Percentiles rank a stretch among this genome's conserved stretches.
Evolutionary conservation across 2,888 invertebrate species (phyloP).

Genomic region (Diaphora mendica): DNA sequence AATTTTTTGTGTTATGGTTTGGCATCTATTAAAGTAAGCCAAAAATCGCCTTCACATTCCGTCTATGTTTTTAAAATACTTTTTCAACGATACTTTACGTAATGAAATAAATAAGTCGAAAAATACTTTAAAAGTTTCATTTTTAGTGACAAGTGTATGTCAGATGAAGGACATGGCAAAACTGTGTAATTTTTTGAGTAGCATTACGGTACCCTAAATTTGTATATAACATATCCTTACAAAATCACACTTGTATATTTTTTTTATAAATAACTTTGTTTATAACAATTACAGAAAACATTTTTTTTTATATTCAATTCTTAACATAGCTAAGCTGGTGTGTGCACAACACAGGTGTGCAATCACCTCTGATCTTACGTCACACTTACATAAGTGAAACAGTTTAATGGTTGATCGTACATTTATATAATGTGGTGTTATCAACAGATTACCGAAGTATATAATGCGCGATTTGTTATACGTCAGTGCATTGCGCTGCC

Average conservation of each 20-base stretch:
- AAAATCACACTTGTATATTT: not conserved
- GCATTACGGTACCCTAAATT: too few relatives aligned
- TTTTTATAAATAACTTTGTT: not conserved
- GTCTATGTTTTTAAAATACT: too few relatives aligned
- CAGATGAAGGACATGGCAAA: not conserved
- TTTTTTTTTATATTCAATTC: not conserved
- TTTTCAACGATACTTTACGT: too few relatives aligned
- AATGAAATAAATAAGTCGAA: too few relatives aligned
- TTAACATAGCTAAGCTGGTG: not conserved
- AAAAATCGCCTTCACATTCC: too few relatives aligned
- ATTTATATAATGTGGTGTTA: conserved; percentile 24
- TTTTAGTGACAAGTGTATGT: too few relatives aligned
- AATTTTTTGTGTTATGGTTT: too few relatives aligned
- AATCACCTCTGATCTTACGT: conserved; percentile 47
- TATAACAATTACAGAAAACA: not conserved
- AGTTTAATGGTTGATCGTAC: conserved; percentile 17
- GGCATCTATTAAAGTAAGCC: too few relatives aligned
- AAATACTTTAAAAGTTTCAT: too few relatives aligned
- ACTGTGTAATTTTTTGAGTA: not conserved
- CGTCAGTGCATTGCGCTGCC: conserved; percentile 3
- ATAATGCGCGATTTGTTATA: conserved; percentile 6
- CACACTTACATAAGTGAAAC: conserved; percentile 39
- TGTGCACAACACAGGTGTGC: conserved; percentile 14
- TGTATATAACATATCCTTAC: not conserved
- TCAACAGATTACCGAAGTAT: conserved; percentile 15